A percentile compares a stretch with the other conserved stretches of the same genome.
Evolutionary conservation across 2,888 invertebrate species (phyloP).

Genomic region (Rhingia campestris): DNA sequence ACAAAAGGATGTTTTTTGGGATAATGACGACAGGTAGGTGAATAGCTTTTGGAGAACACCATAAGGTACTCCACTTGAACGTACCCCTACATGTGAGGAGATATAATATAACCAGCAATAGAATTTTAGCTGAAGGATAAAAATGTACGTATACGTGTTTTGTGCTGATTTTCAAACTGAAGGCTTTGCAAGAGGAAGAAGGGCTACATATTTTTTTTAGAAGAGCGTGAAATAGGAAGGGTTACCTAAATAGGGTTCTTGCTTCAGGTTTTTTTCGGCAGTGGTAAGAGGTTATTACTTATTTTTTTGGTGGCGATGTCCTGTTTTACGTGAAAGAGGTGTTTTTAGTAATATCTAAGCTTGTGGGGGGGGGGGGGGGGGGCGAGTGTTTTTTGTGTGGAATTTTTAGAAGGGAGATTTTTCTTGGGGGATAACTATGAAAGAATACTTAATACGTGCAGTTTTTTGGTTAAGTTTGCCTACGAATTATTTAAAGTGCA

Average conservation of each 20-base stretch:
- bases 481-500: too few species aligned
- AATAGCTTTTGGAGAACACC: conserved; percentile 56
- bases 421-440: too few species aligned
- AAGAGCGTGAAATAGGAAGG: conserved; percentile 9
- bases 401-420: too few species aligned
- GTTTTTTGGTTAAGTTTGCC: too few species aligned
- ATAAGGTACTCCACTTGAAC: conserved; percentile 47
- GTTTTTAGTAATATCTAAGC: background rate
- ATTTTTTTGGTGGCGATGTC: conserved; percentile 9
- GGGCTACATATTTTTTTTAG: conserved; percentile 12
- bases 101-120: background rate
- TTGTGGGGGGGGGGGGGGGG: too few species aligned
- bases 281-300: conserved; percentile 18
- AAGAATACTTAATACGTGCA: too few species aligned
- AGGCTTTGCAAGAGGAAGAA: conserved; percentile 17
- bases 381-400: too few species aligned
- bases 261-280: conserved; percentile 2
- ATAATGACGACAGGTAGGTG: conserved; percentile 57
- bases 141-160: conserved; percentile 47
- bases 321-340: background rate
- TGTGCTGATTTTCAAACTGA: conserved; percentile 32
- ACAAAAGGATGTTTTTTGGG: conserved; percentile 54
- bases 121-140: conserved; percentile 61
- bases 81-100: conserved; percentile 18
- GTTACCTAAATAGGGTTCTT: conserved; percentile 14